These are phyloP conservation scores for Clanis bilineata DNA, from an alignment of 2,888 invertebrate genomes.

Conservation along the genomic window DNA sequence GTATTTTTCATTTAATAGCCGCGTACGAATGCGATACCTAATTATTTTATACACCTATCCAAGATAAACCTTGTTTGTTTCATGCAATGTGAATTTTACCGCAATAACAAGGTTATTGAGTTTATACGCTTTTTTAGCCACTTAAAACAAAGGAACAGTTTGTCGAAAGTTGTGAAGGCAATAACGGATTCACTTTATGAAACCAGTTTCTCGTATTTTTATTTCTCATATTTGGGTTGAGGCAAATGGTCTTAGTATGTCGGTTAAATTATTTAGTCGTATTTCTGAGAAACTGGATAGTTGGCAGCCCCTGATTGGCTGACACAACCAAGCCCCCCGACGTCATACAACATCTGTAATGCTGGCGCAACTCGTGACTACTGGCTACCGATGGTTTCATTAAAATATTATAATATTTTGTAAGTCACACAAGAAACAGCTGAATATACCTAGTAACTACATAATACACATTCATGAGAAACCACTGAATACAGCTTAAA, in stretches of 20 bases:
- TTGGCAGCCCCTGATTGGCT: constrained; percentile 44
- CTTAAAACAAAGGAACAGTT: neutral
- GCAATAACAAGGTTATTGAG: neutral
- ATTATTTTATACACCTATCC: neutral
- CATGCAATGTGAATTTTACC: neutral
- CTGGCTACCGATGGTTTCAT: constrained; percentile 7
- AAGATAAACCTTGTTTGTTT: neutral
- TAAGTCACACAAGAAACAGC: constrained; percentile 1
- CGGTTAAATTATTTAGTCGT: constrained; percentile 23
- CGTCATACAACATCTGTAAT: constrained; percentile 52
- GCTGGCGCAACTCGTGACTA: constrained; percentile 48
- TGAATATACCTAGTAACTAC: neutral
- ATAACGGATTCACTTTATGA: neutral
- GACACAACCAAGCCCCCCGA: constrained; percentile 61
- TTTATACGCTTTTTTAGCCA: neutral
- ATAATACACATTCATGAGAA: neutral
- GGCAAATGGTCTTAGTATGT: neutral
- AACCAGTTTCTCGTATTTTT: constrained; percentile 3
- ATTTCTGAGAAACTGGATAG: constrained; percentile 32
- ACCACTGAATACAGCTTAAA: too few relatives aligned
- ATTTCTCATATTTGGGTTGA: neutral
- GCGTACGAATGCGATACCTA: neutral
- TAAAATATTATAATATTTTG: neutral
- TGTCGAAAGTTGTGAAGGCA: neutral
- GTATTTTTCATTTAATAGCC: constrained; percentile 15